These are phyloP conservation scores for Linnaemya vulpina DNA, from an alignment of 2,888 invertebrate species.

Conservation along the genomic window DNA sequence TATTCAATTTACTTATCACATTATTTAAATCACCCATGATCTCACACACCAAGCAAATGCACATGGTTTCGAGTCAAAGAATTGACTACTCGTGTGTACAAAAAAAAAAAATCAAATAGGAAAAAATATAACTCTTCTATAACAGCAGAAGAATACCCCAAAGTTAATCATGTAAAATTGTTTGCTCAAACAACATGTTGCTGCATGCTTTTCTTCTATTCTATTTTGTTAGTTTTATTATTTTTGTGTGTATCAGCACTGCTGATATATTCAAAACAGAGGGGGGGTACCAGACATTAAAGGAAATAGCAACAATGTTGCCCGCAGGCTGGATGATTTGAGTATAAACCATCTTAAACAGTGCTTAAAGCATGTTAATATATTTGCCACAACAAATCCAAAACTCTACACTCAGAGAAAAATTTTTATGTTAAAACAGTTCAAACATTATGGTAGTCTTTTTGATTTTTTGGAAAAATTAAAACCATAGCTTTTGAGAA, in stretches of 20 bases:
- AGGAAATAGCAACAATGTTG: conserved; percentile 64
- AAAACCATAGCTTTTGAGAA: too few relatives aligned
- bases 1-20: conserved; percentile 47
- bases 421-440: not conserved
- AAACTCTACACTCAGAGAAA: not conserved
- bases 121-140: conserved; percentile 24
- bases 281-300: conserved; percentile 17
- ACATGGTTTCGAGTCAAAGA: not conserved
- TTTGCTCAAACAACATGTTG: conserved; percentile 29
- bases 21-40: conserved; percentile 42
- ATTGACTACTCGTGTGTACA: too few relatives aligned
- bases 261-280: not conserved
- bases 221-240: not conserved
- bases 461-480: too few relatives aligned
- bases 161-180: conserved; percentile 55
- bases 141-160: conserved; percentile 58
- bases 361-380: conserved; percentile 56
- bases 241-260: not conserved
- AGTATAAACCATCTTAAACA: conserved; percentile 57
- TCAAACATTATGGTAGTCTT: too few relatives aligned
- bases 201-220: conserved; percentile 10
- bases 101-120: not conserved
- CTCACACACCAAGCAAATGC: not conserved
- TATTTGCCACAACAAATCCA: not conserved
- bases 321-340: conserved; percentile 58